These are phyloP conservation scores for Meta bourneti DNA, from an alignment of 2,888 invertebrate species.

Conservation along the genomic window DNA sequence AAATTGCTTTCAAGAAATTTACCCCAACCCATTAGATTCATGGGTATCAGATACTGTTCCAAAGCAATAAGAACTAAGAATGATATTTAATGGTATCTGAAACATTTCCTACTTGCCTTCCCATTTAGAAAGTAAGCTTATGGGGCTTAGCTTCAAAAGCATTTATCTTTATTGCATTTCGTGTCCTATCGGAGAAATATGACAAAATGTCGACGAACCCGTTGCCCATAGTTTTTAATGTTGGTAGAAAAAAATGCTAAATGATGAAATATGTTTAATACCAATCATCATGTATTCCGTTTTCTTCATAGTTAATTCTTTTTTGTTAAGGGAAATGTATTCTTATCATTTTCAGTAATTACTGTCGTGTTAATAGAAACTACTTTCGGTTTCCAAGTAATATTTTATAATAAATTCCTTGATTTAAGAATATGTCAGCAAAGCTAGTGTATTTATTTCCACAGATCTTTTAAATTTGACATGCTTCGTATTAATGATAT, in stretches of 20 bases:
- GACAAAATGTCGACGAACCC: neutral
- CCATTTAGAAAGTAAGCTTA: constrained; percentile 13
- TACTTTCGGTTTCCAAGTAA: too few species aligned
- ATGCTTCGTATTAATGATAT: too few species aligned
- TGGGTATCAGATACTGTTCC: neutral
- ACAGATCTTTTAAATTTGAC: too few species aligned
- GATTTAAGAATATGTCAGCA: too few species aligned
- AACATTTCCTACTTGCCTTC: constrained; percentile 32
- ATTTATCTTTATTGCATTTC: constrained; percentile 46
- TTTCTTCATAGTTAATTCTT: too few species aligned
- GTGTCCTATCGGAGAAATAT: constrained; percentile 7
- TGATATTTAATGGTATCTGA: constrained; percentile 28
- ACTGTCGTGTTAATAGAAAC: too few species aligned
- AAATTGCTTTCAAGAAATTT: constrained; percentile 46
- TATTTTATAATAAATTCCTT: too few species aligned
- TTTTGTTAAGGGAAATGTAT: too few species aligned
- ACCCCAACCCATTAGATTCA: constrained; percentile 31
- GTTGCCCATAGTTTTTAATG: neutral
- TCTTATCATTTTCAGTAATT: too few species aligned
- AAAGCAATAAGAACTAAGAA: constrained; percentile 30
- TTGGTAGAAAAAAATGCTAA: neutral
- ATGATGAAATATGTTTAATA: neutral
- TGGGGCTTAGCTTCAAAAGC: constrained; percentile 4
- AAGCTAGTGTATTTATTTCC: too few species aligned
- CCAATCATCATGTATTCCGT: neutral